phyloP scores from a whole-genome alignment of 1,140 invertebrate genomes.

The Sarcophaga bullata region DNA sequence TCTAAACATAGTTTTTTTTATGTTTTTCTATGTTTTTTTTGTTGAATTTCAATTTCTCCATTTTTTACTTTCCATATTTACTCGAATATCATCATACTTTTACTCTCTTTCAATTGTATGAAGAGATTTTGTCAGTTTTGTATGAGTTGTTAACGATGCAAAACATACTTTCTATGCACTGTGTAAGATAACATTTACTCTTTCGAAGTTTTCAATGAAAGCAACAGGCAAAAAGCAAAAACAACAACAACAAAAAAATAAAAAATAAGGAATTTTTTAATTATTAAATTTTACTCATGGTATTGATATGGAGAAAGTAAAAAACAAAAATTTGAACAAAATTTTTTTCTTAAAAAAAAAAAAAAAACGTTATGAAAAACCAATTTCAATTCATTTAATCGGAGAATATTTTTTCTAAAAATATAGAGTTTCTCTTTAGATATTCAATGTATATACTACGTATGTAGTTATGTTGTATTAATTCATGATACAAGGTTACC shows the following conservation, averaged over 20 bases:
- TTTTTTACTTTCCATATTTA: neutral
- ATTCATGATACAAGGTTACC: too few relatives aligned
- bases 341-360: too few relatives aligned
- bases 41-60: neutral
- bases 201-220: neutral
- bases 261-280: neutral
- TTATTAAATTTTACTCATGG: neutral
- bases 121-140: neutral
- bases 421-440: too few relatives aligned
- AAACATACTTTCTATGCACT: neutral
- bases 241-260: too few relatives aligned
- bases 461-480: too few relatives aligned
- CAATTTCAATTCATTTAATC: too few relatives aligned
- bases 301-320: too few relatives aligned
- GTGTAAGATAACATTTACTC: neutral
- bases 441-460: too few relatives aligned
- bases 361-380: too few relatives aligned
- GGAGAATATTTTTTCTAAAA: too few relatives aligned
- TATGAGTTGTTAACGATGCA: neutral
- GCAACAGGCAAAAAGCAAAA: neutral
- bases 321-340: too few relatives aligned
- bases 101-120: neutral
- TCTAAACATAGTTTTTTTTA: neutral
- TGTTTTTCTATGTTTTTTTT: neutral
- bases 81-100: neutral